phyloP scores from a whole-genome alignment of 2,888 invertebrate species.

The Habroteleia sp. region DNA sequence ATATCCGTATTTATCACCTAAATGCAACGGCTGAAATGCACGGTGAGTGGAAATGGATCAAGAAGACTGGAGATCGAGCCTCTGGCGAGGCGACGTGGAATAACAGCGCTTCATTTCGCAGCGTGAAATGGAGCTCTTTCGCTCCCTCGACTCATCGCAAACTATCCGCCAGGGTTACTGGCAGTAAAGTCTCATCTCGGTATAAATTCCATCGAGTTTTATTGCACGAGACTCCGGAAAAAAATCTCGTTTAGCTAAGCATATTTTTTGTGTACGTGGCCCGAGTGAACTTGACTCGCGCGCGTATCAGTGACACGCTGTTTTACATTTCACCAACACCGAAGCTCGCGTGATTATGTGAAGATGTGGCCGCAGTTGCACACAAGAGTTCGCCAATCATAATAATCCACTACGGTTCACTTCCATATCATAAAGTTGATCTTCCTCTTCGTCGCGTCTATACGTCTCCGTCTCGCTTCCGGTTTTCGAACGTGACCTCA shows the following conservation, averaged over 20 bases:
- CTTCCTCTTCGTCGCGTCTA: conserved; percentile 46
- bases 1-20: conserved; percentile 17
- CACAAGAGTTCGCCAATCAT: conserved; percentile 43
- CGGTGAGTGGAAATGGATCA: conserved; percentile 24
- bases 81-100: conserved; percentile 52
- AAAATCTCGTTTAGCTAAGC: conserved; percentile 67
- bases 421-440: conserved; percentile 67
- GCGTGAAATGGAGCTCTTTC: conserved; percentile 64
- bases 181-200: conserved; percentile 67
- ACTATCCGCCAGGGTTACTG: conserved; percentile 22
- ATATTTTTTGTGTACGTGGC: conserved; percentile 63
- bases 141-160: conserved; percentile 36
- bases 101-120: conserved; percentile 66
- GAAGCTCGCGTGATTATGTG: conserved; percentile 11
- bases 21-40: conserved; percentile 17
- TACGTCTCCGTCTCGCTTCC: conserved; percentile 47
- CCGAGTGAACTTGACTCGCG: conserved; percentile 4
- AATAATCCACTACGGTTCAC: conserved; percentile 65
- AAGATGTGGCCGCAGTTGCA: conserved; percentile 8
- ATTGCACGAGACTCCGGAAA: conserved; percentile 50
- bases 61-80: conserved; percentile 20
- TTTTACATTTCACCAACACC: conserved; percentile 9
- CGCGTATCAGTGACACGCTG: conserved; percentile 25
- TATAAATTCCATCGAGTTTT: conserved; percentile 71
- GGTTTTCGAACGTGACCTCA: conserved; percentile 63